Evolutionary conservation across 1,140 invertebrate genomes (phyloP), one percentile per base, ranked within the genome.

Genomic region (Calliopsis andreniformis): DNA sequence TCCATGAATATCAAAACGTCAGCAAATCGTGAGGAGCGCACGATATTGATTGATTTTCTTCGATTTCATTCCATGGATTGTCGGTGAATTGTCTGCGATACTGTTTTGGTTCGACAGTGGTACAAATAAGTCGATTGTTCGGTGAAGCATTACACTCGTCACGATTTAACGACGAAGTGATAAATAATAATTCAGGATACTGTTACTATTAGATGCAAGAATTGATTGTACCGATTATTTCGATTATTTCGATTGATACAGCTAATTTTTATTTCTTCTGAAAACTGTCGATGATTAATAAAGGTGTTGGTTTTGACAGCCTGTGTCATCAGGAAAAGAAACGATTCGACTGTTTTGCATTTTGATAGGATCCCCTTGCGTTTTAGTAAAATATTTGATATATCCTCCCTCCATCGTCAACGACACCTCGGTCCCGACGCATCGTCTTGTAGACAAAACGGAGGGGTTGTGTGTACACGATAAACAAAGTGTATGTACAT

Each of bases 361-460:
- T n/a, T 23, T 5, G 35, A 10, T 53, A 35, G 12, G 35, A 28
- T 12, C 56, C 23, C 0, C 42, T 42, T 32, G 47, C 43, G 43
- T 63, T 47, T 42, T 45, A 78, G 45, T 75, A 64, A 78, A 75
- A 75, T 75, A 78, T 75, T 78, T 61, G 70, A 78, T 78, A 75
- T 75, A 32, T 30, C 42, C 64, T 61, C 55, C 28, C 58, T 61
- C 43, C n/a, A 32, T 12, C 28, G 43, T 58, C 66, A 23, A 69
- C 66, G 66, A 61, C 3, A 39, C 35, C 64, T 61, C 66, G 73
- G 32, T 43, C 66, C 35, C 42, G 55, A 51, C 32, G 30, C 43
- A 12, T n/a, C 20, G 63, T 51, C 39, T 39, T 23, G 32, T 58
- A 61, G 55, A 69, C 55, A 51, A 76, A 61, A 68, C 43, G 64